Base-by-base conservation (phyloP, 2,113 vertebrate species). In the Xiphorhynchus elegans region DNA sequence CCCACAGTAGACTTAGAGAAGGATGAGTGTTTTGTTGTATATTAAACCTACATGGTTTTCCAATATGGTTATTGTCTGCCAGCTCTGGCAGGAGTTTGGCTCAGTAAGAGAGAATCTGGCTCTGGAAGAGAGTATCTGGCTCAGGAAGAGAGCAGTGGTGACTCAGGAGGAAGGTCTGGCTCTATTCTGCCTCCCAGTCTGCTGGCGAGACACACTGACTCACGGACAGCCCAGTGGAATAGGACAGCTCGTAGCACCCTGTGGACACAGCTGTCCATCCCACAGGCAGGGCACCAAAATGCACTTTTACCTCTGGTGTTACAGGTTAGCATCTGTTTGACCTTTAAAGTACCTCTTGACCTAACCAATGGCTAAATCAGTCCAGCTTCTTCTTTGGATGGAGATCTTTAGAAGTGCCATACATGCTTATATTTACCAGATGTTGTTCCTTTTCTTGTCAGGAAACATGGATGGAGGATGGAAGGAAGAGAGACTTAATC, bases 191-290 rank as follows among this genome's bases (percentile, higher is more conserved):
- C 35, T 72, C 17, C 46, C 42, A 28, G 18, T 9, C 58, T 94
- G 66, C 70, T 52, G 46, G 33, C 0, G 0, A 35, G 44, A 42
- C 6, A 20, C 1, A 0, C 15, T 47, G 70, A 50, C 62, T 63
- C 11, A 12, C 8, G 40, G 49, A 62, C 47, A 15, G 24, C 56
- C 37, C 52, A 20, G 35, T 2, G 10, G 49, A 67, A 60, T 24
- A 53, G 11, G 40, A 58, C 14, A 78, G 66, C 29, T 14, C 3
- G 10, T 1, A 47, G 42, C 29, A 78, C 62, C 23, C 25, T 7
- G 2, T 21, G 37, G 53, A 58, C 26, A 24, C 40, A 60, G 55
- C 11, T 63, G 24, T 50, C 29, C 9, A 42, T 78, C 39, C 26
- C n/a, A 39, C 23, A 50, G 24, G 23, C 3, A 10, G 7, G 39